A percentile compares a stretch with the other conserved stretches of the same genome.
Evolutionary conservation across 2,113 vertebrate species (phyloP).

Genomic region (Sitta europaea): DNA sequence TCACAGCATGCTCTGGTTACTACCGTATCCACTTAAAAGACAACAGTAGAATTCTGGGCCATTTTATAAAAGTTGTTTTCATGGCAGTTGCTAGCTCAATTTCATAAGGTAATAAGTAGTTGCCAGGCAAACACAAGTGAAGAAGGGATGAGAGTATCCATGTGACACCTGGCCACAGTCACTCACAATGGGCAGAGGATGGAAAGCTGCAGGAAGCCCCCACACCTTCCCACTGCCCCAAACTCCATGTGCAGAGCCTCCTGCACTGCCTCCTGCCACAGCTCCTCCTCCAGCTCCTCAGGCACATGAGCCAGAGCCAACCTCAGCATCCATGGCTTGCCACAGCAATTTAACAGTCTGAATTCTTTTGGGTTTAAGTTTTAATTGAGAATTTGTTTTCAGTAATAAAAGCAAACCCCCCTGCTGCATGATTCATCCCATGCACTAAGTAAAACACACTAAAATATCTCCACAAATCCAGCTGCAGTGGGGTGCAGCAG

Average conservation of each 20-base stretch:
- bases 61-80: not conserved
- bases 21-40: not conserved
- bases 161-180: not conserved
- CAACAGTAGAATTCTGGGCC: not conserved
- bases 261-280: not conserved
- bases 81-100: not conserved
- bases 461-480: not conserved
- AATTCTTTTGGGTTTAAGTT: not conserved
- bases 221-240: not conserved
- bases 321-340: not conserved
- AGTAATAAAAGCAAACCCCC: not conserved
- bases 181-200: not conserved
- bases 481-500: not conserved
- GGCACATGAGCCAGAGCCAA: not conserved
- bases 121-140: not conserved
- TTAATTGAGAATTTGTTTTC: not conserved
- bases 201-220: not conserved
- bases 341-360: not conserved
- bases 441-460: not conserved
- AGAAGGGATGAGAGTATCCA: not conserved
- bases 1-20: not conserved
- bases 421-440: not conserved
- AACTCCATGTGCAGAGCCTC: rapidly evolving
- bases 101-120: not conserved
- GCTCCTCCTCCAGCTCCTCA: not conserved